Base-by-base conservation (phyloP, 2,113 vertebrate genomes). In the Pterocles orientalis region DNA sequence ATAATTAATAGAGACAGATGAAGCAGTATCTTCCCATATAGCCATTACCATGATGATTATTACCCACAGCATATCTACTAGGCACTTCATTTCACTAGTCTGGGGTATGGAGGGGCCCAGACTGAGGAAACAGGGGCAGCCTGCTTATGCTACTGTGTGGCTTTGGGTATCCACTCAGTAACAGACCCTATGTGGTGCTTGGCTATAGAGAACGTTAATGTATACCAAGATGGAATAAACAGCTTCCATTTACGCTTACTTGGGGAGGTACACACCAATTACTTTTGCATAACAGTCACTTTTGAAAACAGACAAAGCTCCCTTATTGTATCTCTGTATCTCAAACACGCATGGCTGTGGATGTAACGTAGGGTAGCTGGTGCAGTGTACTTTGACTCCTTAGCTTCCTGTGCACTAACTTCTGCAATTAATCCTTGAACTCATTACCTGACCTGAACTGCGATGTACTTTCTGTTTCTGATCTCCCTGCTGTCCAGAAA, bases 121-220 rank as follows among this genome's bases (percentile, higher is more conserved):
- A 23, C n/a, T 20, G 36, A 61, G n/a, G 43, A 58, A 79, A 53
- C 1, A 24, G 47, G 43, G 48, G 11, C 28, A 75, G 6, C 4
- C 26, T 85, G 33, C 33, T 57, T 6, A 15, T 0, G 0, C 13
- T 57, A 3, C 47, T 75, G 51, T 5, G 2, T 24, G 39, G n/a
- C 21, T 66, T 24, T 57, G 33, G 50, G 33, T 28, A 53, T 14
- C 39, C 21, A 3, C 45, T 56, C 70, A 28, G 34, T 12, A 29
- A 47, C 28, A 92, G 33, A n/a, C 5, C 18, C n/a, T 54, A 34
- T 12, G 6, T 6, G 24, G 29, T 19, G 20, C 17, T 60, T 70
- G 39, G 18, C 26, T 26, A 1, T 4, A 23, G 29, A 78, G 19
- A 47, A 72, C 5, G 34, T 34, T 43, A 53, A 10, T 8, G 24